phyloP scores from a whole-genome alignment of 1,140 invertebrate genomes.

The Anthonomus grandis region DNA sequence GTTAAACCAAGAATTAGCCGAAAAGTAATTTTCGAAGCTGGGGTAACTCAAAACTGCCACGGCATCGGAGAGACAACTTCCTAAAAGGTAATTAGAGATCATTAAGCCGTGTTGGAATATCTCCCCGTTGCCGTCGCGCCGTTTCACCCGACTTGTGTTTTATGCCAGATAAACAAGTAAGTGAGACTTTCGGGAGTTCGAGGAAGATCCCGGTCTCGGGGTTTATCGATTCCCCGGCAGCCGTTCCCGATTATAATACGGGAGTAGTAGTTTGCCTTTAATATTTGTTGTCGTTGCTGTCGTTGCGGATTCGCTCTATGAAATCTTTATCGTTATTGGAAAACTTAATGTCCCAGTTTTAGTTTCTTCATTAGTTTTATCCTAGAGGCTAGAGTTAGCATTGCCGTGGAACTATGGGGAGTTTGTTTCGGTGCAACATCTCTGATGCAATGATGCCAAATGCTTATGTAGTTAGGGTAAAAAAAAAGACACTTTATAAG shows the following conservation, averaged over 20 bases:
- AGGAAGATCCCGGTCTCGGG: slow-evolving; percentile 19
- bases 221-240: slow-evolving; percentile 25
- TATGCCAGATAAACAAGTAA: slow-evolving; percentile 40
- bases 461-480: too few species aligned
- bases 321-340: background rate
- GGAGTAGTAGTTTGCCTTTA: slow-evolving; percentile 17
- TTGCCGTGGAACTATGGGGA: too few species aligned
- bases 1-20: slow-evolving; percentile 34
- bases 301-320: slow-evolving; percentile 13
- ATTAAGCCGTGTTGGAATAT: slow-evolving; percentile 38
- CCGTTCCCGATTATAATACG: slow-evolving; percentile 9
- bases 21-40: slow-evolving; percentile 31
- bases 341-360: too few species aligned
- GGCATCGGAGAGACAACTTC: slow-evolving; percentile 26
- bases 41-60: slow-evolving; percentile 31
- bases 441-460: too few species aligned
- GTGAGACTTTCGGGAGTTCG: slow-evolving; percentile 31
- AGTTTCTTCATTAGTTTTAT: too few species aligned
- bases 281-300: slow-evolving; percentile 10
- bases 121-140: slow-evolving; percentile 31
- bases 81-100: slow-evolving; percentile 38
- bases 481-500: too few species aligned
- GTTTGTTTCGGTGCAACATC: too few species aligned
- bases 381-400: too few species aligned
- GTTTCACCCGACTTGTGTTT: slow-evolving; percentile 40